Base-by-base conservation (phyloP, 1,140 invertebrate species). In the Leptinotarsa undecemlineata region DNA sequence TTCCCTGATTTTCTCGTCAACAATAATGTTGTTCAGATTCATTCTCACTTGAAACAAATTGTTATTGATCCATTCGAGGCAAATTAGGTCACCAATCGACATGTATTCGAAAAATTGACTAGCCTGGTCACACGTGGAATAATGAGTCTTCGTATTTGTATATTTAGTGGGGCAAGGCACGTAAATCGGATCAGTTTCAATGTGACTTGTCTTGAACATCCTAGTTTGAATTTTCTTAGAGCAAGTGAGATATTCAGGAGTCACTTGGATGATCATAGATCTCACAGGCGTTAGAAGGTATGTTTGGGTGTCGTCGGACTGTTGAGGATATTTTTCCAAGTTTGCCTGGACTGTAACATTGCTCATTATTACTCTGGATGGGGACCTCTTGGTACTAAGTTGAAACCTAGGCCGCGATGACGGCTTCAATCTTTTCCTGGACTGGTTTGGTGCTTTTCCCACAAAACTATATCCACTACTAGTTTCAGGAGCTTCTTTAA, bases 1-100 rank as follows among this genome's bases (percentile, higher is more conserved):
- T 66, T 74, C 69, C 66, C 69, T 74, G 51, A 77, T 77, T 48
- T 74, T 74, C 47, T 77, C 76, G 20, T 77, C 76, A 6, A 77
- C n/a, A 62, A 77, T 71, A 8, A 77, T 61, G 13, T 62, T 77
- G 14, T 74, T 62, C 4, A 68, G 62, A 71, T 77, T 74, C 13
- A 77, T 47, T 26, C 68, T 60, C 11, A 77, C 62, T 15, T 74
- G 23, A 48, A 77, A 77, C 33, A 77, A 51, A 51, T 77, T 63
- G 19, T 71, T 72, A 19, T 77, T 57, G 20, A 77, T 63, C 76
- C 76, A 77, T 17, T 77, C 64, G n/a, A 77, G 47, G 19, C 72
- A 74, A 42, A 74, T 71, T 19, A 77, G n/a, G 11, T 77, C 76
- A 26, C 72, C 71, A n/a, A 11, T 61, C 3, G 76, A 69, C n/a